Evolutionary conservation across 2,797 vertebrate species (phyloP).

Genomic region (Odontamblyopus rebecca): DNA sequence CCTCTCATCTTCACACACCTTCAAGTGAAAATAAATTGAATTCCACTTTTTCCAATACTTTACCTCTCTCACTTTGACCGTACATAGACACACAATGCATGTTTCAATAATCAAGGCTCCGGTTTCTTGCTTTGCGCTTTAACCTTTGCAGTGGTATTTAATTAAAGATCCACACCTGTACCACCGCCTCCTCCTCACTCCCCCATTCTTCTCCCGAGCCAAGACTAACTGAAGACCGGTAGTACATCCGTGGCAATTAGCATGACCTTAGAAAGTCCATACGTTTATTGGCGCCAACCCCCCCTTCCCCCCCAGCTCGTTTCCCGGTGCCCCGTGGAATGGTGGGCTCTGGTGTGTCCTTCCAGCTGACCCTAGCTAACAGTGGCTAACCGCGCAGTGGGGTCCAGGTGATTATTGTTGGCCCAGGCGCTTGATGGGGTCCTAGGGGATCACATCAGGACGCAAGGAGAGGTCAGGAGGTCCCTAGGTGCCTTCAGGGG

Average conservation of each 20-base stretch:
- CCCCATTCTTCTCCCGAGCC: slow-evolving; percentile 45
- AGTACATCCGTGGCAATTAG: slow-evolving; percentile 77
- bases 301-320: slow-evolving; percentile 17
- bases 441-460: slow-evolving; percentile 51
- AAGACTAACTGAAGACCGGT: slow-evolving; percentile 64
- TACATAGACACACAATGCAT: slow-evolving; percentile 32
- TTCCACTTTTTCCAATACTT: slow-evolving; percentile 8
- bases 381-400: slow-evolving; percentile 54
- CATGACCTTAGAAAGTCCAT: slow-evolving; percentile 80
- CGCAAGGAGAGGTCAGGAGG: slow-evolving; percentile 65
- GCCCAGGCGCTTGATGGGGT: slow-evolving; percentile 41
- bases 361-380: slow-evolving; percentile 69
- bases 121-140: slow-evolving; percentile 72
- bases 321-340: slow-evolving; percentile 59
- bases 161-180: slow-evolving; percentile 83
- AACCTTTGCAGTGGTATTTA: slow-evolving; percentile 84
- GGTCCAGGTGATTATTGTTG: slow-evolving; percentile 53
- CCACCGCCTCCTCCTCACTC: slow-evolving; percentile 38
- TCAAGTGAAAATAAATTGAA: slow-evolving; percentile 33
- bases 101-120: slow-evolving; percentile 61
- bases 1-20: slow-evolving; percentile 20
- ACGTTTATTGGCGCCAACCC: slow-evolving; percentile 44
- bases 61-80: slow-evolving; percentile 6
- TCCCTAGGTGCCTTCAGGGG: slow-evolving; percentile 45
- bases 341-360: slow-evolving; percentile 47